phyloP scores from a whole-genome alignment of 2,888 invertebrate genomes.

The Nesidiocoris tenuis region DNA sequence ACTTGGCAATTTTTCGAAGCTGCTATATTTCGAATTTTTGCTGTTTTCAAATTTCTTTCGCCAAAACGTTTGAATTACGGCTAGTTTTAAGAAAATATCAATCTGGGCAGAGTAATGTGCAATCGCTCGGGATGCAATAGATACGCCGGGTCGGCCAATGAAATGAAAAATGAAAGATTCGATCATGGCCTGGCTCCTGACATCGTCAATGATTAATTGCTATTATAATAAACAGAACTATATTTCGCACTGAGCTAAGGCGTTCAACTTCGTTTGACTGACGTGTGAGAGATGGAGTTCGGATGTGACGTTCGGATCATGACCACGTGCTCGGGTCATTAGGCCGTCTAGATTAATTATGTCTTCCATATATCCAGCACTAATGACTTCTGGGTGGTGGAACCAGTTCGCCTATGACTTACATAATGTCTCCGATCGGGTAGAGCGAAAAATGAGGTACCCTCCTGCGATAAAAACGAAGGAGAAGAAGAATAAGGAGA shows the following conservation, averaged over 20 bases:
- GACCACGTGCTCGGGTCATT: slow-evolving; percentile 38
- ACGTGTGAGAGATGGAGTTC: slow-evolving; percentile 27
- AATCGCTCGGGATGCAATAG: not conserved
- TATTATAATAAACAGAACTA: not conserved
- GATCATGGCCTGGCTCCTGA: not conserved
- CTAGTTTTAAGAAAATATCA: no score
- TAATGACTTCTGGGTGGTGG: slow-evolving; percentile 20
- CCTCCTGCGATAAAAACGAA: no score
- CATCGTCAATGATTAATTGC: not conserved
- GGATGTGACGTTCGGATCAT: slow-evolving; percentile 29
- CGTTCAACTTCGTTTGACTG: slow-evolving; percentile 6
- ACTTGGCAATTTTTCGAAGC: no score
- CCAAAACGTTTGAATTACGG: no score
- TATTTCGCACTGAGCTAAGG: slow-evolving; percentile 28
- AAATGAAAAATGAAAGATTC: not conserved
- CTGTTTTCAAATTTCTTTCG: no score
- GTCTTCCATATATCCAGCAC: slow-evolving; percentile 15
- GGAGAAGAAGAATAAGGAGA: no score
- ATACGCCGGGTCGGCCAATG: not conserved
- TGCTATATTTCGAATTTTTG: no score
- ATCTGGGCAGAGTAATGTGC: no score
- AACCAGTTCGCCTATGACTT: not conserved
- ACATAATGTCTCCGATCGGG: not conserved
- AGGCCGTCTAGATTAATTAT: slow-evolving; percentile 36
- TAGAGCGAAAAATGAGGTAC: no score